Conservation (phyloP, 2,113 vertebrate species). For the Anseranas semipalmata region DNA sequence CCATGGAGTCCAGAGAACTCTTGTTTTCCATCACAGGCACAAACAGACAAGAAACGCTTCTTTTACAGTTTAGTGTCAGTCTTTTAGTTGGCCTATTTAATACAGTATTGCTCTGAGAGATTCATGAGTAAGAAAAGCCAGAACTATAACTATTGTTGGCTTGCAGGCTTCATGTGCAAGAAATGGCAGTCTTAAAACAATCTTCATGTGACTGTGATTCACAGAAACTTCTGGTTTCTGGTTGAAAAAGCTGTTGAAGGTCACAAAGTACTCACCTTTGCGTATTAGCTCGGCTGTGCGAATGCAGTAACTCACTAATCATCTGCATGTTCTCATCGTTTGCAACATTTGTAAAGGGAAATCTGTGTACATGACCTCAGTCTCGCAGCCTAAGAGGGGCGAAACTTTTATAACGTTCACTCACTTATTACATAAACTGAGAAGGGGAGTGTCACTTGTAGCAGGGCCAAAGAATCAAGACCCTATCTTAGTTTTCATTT, state of each 20-base stretch:
- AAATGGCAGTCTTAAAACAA: not conserved
- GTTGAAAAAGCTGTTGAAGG: not conserved
- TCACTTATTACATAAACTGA: not conserved
- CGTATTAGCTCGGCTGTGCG: not conserved
- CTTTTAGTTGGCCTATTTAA: not conserved
- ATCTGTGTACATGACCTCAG: not conserved
- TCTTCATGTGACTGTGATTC: not conserved
- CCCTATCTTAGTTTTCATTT: not conserved
- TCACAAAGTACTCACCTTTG: not conserved
- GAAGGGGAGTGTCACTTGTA: conserved; percentile 2
- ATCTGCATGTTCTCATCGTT: not conserved
- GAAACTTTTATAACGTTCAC: not conserved
- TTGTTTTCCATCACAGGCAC: not conserved
- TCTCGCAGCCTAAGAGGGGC: not conserved
- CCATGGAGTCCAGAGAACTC: not conserved
- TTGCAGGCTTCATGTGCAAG: not conserved
- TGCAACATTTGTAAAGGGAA: not conserved
- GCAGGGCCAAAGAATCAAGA: not conserved
- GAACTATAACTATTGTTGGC: not conserved
- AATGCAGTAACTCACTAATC: not conserved
- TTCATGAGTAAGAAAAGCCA: not conserved
- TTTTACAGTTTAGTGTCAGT: not conserved
- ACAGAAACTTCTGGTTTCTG: not conserved
- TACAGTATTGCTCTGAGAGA: not conserved
- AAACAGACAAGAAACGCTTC: not conserved